phyloP scores from a whole-genome alignment of 2,113 vertebrate genomes.

The Taxidea taxus region DNA sequence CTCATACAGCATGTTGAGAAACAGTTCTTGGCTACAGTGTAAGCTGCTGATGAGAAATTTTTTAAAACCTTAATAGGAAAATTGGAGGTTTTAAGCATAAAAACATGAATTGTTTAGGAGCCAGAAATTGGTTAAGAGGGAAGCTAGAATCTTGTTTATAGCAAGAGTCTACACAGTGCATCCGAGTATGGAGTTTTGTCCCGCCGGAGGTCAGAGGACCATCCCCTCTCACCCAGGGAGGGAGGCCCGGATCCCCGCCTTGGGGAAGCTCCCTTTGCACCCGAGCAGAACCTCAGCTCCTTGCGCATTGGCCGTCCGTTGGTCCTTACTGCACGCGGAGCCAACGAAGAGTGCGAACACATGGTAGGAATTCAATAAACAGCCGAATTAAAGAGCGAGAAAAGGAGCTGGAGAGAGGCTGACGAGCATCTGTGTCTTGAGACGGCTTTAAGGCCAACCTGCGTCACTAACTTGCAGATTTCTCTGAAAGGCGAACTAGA shows the following conservation, averaged over 20 bases:
- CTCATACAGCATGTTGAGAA: no score
- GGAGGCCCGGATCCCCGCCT: background rate
- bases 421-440: background rate
- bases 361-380: background rate
- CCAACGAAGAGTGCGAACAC: background rate
- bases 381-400: background rate
- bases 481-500: background rate
- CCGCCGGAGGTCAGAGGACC: no score
- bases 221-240: background rate
- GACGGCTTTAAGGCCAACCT: background rate
- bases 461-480: background rate
- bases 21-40: background rate
- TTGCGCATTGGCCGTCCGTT: rapidly evolving
- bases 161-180: rapidly evolving
- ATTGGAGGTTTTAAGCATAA: background rate
- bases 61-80: background rate
- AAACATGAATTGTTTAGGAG: background rate
- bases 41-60: background rate
- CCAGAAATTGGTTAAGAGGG: background rate
- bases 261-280: rapidly evolving
- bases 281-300: background rate
- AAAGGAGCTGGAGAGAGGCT: background rate
- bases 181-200: background rate
- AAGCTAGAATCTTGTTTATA: background rate
- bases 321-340: background rate